These are phyloP conservation scores for Drosophila nr. fundita DNA, from an alignment of 2,888 invertebrate species.

Conservation along the genomic window DNA sequence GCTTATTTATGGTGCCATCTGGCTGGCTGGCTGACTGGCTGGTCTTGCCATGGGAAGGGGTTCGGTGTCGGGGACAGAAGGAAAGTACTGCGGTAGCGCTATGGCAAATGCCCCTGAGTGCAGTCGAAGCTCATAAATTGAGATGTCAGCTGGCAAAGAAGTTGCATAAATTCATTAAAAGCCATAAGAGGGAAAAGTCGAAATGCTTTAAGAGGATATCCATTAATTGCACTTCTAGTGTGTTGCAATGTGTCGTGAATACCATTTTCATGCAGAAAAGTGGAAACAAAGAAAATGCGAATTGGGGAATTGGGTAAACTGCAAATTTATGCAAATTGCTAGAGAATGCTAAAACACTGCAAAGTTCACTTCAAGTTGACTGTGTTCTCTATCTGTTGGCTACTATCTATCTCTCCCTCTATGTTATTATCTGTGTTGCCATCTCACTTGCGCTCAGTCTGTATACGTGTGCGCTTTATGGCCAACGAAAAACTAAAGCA, in stretches of 20 bases:
- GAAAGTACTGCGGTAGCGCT: slow-evolving; percentile 28
- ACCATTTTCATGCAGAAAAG: slow-evolving; percentile 1
- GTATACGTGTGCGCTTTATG: slow-evolving; percentile 63
- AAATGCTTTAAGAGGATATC: slow-evolving; percentile 30
- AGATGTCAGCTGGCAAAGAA: slow-evolving; percentile 70
- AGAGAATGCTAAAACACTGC: slow-evolving; percentile 54
- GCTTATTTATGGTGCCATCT: slow-evolving; percentile 66
- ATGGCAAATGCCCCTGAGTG: slow-evolving; percentile 54
- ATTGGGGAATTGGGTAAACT: slow-evolving; percentile 36
- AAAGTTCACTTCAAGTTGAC: slow-evolving; percentile 27
- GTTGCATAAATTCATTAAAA: slow-evolving; percentile 72
- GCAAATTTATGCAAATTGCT: slow-evolving; percentile 59
- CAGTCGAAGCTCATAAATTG: slow-evolving; percentile 66
- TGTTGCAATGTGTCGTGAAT: slow-evolving; percentile 16
- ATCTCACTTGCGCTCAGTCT: slow-evolving; percentile 33
- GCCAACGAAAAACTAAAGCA: slow-evolving; percentile 36
- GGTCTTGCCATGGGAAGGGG: not conserved
- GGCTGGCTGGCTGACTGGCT: slow-evolving; percentile 12
- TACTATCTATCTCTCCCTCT: not conserved
- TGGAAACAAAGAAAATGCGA: slow-evolving; percentile 13
- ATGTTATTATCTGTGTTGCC: slow-evolving; percentile 7
- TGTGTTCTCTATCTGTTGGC: not conserved
- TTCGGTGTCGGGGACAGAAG: slow-evolving; percentile 25
- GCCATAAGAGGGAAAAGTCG: slow-evolving; percentile 18
- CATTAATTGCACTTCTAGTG: slow-evolving; percentile 53